A percentile compares a stretch with the other conserved stretches of the same genome.
Conservation (phyloP, 2,797 vertebrate genomes). For the Hyperoplus immaculatus region DNA sequence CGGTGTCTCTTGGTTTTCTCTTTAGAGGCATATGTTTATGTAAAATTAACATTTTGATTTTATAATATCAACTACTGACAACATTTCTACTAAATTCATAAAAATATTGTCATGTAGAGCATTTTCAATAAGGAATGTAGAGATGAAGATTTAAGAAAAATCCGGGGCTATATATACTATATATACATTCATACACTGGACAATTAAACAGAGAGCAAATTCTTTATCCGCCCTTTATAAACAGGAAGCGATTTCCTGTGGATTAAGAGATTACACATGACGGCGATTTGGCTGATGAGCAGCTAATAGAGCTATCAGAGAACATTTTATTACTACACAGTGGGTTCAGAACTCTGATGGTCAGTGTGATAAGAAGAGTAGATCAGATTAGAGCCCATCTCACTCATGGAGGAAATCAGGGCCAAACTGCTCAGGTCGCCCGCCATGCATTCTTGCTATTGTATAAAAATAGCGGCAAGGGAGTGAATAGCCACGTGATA, state of each 20-base stretch:
- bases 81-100: too few species aligned
- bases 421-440: constrained; percentile 53
- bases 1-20: too few species aligned
- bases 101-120: too few species aligned
- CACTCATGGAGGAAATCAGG: constrained; percentile 61
- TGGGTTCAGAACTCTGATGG: constrained; percentile 39
- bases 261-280: constrained; percentile 70
- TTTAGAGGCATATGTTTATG: too few species aligned
- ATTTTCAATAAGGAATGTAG: too few species aligned
- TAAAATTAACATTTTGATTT: too few species aligned
- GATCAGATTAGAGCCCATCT: constrained; percentile 63
- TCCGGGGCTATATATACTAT: too few species aligned
- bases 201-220: constrained; percentile 22
- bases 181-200: too few species aligned
- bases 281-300: constrained; percentile 64
- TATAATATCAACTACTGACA: too few species aligned
- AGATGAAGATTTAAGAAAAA: too few species aligned
- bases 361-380: constrained; percentile 40
- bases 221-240: constrained; percentile 23
- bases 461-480: constrained; percentile 75
- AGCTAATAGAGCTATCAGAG: constrained; percentile 65
- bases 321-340: constrained; percentile 49
- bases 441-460: constrained; percentile 15
- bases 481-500: constrained; percentile 55
- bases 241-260: constrained; percentile 59